Evolutionary conservation across 2,797 vertebrate genomes (phyloP), one percentile per base, ranked within the genome.

Genomic region (Trematomus bernacchii): DNA sequence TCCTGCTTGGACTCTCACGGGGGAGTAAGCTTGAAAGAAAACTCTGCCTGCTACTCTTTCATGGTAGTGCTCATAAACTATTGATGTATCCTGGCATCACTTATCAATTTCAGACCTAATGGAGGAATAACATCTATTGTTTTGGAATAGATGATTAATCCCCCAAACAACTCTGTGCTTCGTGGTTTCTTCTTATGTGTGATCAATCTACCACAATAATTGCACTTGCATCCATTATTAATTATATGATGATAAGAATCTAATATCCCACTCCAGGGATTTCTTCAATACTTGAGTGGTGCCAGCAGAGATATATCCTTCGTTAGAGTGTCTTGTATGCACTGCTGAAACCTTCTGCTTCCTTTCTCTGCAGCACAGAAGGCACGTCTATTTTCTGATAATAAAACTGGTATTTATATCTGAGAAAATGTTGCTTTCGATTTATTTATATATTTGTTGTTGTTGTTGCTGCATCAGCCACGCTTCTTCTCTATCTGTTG

Each of bases 361-460:
- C 77, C 62, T 68, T 79, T 75, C 66, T 85, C 61, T 72, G 48
- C 75, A 63, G 16, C 27, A 52, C 30, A 73, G 64, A 66, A 81
- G 33, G 53, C 37, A 66, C 27, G 10, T 84, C 66, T 79, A 80
- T 89, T 86, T 82, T 86, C 77, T 82, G 61, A 86, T 72, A 92
- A 88, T 92, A 89, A 88, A 91, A 86, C 62, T n/a, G 65, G 58
- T 92, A 86, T 92, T 89, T 91, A 82, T 92, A 92, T 82, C 73
- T 74, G 78, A 82, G 61, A 71, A 86, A 77, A 74, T 55, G 27
- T 33, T 77, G 59, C 63, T 79, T 80, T 76, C 78, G 69, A 78
- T 90, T 87, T 86, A 82, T 86, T 90, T 91, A 74, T 87, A 59
- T 76, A 73, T 84, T 72, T 79, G 53, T 68, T 47, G 62, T 77